phyloP scores from a whole-genome alignment of 2,797 vertebrate genomes.

The Ataeniobius toweri region DNA sequence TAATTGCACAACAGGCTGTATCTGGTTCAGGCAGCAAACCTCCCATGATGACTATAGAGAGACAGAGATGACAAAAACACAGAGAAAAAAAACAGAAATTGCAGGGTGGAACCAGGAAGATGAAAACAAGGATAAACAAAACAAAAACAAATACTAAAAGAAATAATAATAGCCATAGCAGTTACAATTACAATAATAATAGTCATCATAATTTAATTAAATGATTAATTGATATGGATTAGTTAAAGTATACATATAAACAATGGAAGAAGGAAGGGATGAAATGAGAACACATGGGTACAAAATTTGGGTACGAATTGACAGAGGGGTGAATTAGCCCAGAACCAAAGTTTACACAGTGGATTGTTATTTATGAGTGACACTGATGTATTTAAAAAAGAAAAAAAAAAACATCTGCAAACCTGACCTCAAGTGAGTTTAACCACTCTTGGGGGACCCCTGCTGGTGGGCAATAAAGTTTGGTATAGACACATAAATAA shows the following conservation, averaged over 20 bases:
- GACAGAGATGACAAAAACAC: too few species aligned
- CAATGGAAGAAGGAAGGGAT: not conserved
- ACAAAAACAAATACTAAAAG: not conserved
- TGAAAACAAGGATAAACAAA: not conserved
- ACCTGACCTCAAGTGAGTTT: not conserved
- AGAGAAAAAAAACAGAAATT: too few species aligned
- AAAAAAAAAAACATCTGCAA: not conserved
- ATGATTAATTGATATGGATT: not conserved
- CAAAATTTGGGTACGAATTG: not conserved
- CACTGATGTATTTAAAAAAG: not conserved
- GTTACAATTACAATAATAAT: not conserved
- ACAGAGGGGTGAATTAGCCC: too few species aligned
- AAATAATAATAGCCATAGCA: not conserved
- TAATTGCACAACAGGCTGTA: too few species aligned
- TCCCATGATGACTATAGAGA: too few species aligned
- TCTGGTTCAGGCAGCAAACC: too few species aligned
- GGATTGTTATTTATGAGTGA: not conserved
- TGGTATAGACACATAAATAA: not conserved
- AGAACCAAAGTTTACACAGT: not conserved
- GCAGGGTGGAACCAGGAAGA: not conserved
- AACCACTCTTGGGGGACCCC: not conserved
- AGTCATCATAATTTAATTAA: not conserved
- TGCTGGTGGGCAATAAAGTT: not conserved
- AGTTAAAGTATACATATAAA: not conserved
- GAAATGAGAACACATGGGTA: not conserved